A percentile compares a stretch with the other conserved stretches of the same genome.
Conservation (phyloP, 2,888 invertebrate species). For the Dryobotodes eremita region DNA sequence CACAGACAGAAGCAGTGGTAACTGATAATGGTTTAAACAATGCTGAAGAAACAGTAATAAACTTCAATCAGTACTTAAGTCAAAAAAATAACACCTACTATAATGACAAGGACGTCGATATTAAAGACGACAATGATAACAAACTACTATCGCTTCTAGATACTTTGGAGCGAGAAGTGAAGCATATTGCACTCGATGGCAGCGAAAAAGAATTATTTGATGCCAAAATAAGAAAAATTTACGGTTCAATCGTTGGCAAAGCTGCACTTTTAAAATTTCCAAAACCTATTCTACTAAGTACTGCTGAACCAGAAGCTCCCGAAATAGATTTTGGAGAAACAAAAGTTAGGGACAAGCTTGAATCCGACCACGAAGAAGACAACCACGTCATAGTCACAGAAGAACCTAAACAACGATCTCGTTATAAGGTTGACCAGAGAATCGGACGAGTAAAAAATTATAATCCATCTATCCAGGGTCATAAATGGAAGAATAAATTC, state of each 20-base stretch:
- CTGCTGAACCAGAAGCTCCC: conserved; percentile 16
- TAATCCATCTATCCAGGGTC: conserved; percentile 25
- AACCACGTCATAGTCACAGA: not conserved
- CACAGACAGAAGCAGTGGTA: conserved; percentile 29
- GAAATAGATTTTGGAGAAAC: conserved; percentile 55
- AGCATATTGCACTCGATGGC: conserved; percentile 75
- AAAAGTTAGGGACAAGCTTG: conserved; percentile 35
- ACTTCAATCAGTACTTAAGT: conserved; percentile 62
- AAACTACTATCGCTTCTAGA: conserved; percentile 79
- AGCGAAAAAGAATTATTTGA: conserved; percentile 80
- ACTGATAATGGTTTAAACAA: conserved; percentile 65
- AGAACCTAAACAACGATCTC: conserved; percentile 21
- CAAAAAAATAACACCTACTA: conserved; percentile 40
- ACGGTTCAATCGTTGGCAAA: conserved; percentile 74
- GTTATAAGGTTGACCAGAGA: conserved; percentile 17
- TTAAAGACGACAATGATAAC: conserved; percentile 73
- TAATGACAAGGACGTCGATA: conserved; percentile 44
- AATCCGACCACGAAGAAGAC: conserved; percentile 21
- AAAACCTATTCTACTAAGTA: conserved; percentile 35
- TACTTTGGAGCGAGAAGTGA: conserved; percentile 80
- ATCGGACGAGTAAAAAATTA: conserved; percentile 7
- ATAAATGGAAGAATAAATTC: conserved; percentile 45
- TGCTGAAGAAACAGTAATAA: conserved; percentile 70
- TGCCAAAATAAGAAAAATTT: conserved; percentile 82
- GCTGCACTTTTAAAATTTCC: conserved; percentile 41